These are phyloP conservation scores for Ichneumoninae sp. DNA, from an alignment of 2,888 invertebrate genomes.

Conservation along the genomic window DNA sequence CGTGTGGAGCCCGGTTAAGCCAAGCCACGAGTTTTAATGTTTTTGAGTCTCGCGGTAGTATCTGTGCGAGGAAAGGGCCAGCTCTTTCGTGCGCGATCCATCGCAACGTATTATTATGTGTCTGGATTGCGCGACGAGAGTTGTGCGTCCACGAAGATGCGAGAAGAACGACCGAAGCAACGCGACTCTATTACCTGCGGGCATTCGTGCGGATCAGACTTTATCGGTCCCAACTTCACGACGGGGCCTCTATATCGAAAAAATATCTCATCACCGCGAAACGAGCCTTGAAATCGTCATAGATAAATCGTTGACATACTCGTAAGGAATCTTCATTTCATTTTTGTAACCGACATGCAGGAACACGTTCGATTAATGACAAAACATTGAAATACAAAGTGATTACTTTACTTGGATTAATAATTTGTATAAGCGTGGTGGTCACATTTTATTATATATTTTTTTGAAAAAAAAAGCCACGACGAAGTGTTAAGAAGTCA, in stretches of 20 bases:
- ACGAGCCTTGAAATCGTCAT: constrained; percentile 42
- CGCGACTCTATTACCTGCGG: constrained; percentile 52
- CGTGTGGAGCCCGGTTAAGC: constrained; percentile 70
- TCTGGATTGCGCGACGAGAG: constrained; percentile 78
- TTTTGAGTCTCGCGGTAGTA: constrained; percentile 78
- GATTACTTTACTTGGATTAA: constrained; percentile 41
- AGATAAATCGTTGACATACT: constrained; percentile 30
- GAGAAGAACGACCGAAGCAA: constrained; percentile 38
- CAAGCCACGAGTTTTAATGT: constrained; percentile 75
- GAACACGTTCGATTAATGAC: constrained; percentile 20
- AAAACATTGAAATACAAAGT: constrained; percentile 15
- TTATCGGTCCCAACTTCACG: constrained; percentile 41
- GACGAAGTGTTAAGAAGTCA: constrained; percentile 22
- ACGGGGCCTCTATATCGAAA: constrained; percentile 21
- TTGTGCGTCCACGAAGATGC: constrained; percentile 36
- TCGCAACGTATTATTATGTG: constrained; percentile 82
- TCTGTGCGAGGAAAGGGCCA: constrained; percentile 23
- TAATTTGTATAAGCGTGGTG: constrained; percentile 2
- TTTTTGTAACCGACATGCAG: neutral
- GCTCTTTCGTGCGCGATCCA: constrained; percentile 52
- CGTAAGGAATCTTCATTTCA: neutral
- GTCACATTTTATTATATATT: neutral
- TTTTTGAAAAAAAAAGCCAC: neutral
- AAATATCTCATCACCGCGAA: constrained; percentile 36
- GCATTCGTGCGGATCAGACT: constrained; percentile 11